phyloP scores from a whole-genome alignment of 2,113 vertebrate genomes.

The Rhizomys pruinosus region DNA sequence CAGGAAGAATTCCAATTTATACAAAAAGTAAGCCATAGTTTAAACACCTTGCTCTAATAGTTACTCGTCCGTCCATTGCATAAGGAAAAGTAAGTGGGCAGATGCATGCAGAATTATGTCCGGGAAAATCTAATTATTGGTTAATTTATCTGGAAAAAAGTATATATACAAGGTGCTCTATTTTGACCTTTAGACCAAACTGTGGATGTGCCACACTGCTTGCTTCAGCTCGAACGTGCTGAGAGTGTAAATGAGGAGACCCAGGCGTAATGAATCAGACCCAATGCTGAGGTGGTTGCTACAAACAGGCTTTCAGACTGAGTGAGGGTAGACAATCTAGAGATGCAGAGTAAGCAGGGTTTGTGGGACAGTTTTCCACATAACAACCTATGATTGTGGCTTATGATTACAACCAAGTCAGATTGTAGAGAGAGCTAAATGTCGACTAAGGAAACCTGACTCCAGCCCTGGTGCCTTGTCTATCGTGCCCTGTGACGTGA shows the following conservation, averaged over 20 bases:
- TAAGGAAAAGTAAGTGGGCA: background rate
- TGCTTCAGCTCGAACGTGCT: accelerated
- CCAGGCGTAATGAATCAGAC: background rate
- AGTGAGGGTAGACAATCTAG: accelerated
- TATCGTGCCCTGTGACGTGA: background rate
- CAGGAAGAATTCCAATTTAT: background rate
- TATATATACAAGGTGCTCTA: background rate
- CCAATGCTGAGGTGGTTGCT: background rate
- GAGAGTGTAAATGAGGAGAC: background rate
- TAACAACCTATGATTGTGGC: accelerated
- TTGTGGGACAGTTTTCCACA: background rate
- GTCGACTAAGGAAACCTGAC: background rate
- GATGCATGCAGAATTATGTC: background rate
- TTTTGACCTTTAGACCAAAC: background rate
- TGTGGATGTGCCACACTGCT: too few relatives aligned
- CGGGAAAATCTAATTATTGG: background rate
- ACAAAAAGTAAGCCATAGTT: background rate
- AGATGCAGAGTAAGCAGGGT: accelerated
- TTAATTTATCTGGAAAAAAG: background rate
- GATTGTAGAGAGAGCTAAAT: background rate
- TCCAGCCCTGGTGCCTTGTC: background rate
- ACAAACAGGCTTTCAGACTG: accelerated
- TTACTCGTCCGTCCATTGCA: too few relatives aligned
- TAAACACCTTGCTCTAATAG: background rate
- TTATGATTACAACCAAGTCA: background rate